Base-by-base conservation (phyloP, 2,888 invertebrate genomes). In the Dicyrtomina minuta region DNA sequence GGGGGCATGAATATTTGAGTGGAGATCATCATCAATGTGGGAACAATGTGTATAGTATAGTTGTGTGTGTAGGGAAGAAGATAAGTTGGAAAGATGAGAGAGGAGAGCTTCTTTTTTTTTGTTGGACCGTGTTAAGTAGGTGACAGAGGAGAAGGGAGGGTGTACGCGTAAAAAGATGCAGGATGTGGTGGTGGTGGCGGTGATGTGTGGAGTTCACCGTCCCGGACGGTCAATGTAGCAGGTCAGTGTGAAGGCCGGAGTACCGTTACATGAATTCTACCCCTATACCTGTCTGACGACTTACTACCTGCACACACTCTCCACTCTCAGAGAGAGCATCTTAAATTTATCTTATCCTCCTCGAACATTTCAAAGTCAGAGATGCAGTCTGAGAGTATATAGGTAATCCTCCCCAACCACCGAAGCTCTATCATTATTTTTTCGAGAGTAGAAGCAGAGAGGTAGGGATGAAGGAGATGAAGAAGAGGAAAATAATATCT, bases 231-330 rank as follows among this genome's bases (percentile, higher is more conserved):
- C 75, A 75, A 76, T 76, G 76, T 78, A 76, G 76, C 78, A 77
- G 76, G 78, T 78, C 78, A 78, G 76, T 78, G 75, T 78, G 78
- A 78, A 78, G 78, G 78, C 78, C 78, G 78, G 72, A 73, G 75
- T 73, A 75, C 78, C 78, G 78, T 78, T 78, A 78, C 64, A 24
- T 53, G 61, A 69, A 33, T 56, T 44, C 71, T 70, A 72, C 66
- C 72, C 71, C 70, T 74, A 33, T 33, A 76, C 75, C 74, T 75
- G 77, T 75, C 75, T 75, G 75, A 75, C 76, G 70, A 72, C 68
- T 65, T 49, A 56, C 56, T 49, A 56, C 56, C 66, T 56, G 26
- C 59, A 46, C 27, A 24, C 55, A 6, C 26, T 55, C 46, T n/a
- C n/a, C n/a, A n/a, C n/a, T n/a, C n/a, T n/a, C n/a, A n/a, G n/a